Evolutionary conservation across 2,113 vertebrate genomes (phyloP), one percentile per base, ranked within the genome.

Genomic region (Gasterosteus aculeatus): DNA sequence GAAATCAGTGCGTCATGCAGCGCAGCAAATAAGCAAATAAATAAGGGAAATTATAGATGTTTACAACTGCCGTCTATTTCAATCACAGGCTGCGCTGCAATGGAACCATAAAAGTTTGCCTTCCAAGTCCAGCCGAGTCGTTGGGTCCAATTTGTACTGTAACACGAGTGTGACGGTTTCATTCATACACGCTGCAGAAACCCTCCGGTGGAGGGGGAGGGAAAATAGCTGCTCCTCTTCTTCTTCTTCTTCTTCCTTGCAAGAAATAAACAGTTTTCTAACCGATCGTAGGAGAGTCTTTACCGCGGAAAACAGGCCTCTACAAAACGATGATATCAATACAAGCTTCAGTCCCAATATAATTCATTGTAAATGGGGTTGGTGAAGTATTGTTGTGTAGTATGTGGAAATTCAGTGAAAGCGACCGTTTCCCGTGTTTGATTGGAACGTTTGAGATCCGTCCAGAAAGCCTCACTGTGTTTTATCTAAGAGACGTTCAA

Each of bases 21-120:
- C 7, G 39, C 63, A 57, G 82, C 77, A 80, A 86, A 88, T 78
- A 82, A 83, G 67, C 54, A 73, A 81, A 82, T 87, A 77, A 86
- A 81, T 38, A 38, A 82, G 49, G 42, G 5, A 72, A 81, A 68
- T 82, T 73, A 79, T 59, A 41, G 78, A 69, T 63, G 65, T 86
- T 87, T 79, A 72, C 83, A 46, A 47, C 69, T 38, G 60, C 44
- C 69, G 59, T 84, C 63, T 67, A 75, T 84, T 83, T 82, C 73
- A 79, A 87, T 82, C 69, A 75, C 64, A 42, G 53, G 42, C 59
- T 33, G 78, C 8, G 8, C 29, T 5, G 64, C 47, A 10, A 9
- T 33, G 51, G 41, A 49, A 57, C 67, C 42, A 49, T 71, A 78
- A 72, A 84, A 79, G 53, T 8, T 0, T 49, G 46, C 72, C 65